Evolutionary conservation across 2,113 vertebrate genomes (phyloP).

Genomic region (Pelobates fuscus): DNA sequence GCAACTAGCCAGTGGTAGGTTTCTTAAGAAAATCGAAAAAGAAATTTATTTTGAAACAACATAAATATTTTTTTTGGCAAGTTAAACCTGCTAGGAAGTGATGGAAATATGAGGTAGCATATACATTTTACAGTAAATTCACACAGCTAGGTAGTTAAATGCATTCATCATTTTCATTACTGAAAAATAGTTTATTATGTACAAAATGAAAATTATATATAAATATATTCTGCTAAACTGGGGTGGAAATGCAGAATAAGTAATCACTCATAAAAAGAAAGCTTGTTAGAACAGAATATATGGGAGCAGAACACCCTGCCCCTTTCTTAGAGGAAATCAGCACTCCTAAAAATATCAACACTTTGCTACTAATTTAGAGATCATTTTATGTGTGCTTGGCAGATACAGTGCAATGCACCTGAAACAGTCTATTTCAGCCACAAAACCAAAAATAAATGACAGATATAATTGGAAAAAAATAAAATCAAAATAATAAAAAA

Average conservation of each 20-base stretch:
- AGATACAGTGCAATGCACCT: too few species aligned
- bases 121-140: constrained; percentile 63
- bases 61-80: constrained; percentile 66
- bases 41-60: constrained; percentile 56
- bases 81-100: constrained; percentile 66
- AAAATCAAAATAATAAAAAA: too few species aligned
- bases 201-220: constrained; percentile 52
- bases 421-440: too few species aligned
- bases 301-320: not conserved
- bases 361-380: constrained; percentile 29
- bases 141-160: constrained; percentile 75
- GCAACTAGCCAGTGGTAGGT: too few species aligned
- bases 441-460: too few species aligned
- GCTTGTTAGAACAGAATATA: constrained; percentile 11
- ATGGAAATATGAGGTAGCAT: constrained; percentile 77
- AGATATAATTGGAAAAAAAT: too few species aligned
- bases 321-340: constrained; percentile 16
- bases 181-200: constrained; percentile 56
- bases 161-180: constrained; percentile 59
- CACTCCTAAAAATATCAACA: constrained; percentile 34
- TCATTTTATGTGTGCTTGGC: not conserved
- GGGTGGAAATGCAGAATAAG: constrained; percentile 46
- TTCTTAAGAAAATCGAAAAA: not conserved
- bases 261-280: constrained; percentile 15
- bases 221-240: constrained; percentile 41